Evolutionary conservation across 2,113 vertebrate species (phyloP).

Genomic region (Onychorhynchus coronatus): DNA sequence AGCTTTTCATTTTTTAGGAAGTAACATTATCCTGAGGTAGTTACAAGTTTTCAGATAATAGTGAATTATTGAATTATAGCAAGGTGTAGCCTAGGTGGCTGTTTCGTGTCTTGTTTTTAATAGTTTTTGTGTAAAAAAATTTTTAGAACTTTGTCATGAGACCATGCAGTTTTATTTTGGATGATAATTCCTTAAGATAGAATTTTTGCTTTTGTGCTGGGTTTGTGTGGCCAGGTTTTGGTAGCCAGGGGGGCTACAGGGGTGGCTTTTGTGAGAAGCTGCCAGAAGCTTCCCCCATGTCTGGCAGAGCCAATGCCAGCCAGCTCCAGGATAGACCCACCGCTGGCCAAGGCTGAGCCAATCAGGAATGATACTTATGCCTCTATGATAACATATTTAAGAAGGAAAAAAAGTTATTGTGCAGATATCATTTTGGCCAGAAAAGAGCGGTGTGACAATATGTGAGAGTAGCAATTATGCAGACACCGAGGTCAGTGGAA

Average conservation of each 20-base stretch:
- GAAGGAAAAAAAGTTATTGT: neutral
- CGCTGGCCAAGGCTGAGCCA: neutral
- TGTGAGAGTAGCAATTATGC: rapidly evolving
- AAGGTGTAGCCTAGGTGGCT: neutral
- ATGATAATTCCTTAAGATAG: neutral
- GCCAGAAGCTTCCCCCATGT: neutral
- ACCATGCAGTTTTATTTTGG: neutral
- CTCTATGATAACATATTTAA: neutral
- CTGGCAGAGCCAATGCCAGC: neutral
- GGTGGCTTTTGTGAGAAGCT: neutral
- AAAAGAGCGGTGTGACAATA: neutral
- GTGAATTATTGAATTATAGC: neutral
- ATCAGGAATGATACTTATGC: rapidly evolving
- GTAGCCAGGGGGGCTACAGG: neutral
- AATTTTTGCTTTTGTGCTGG: neutral
- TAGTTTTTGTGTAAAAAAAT: neutral
- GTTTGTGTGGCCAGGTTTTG: neutral
- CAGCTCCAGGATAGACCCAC: rapidly evolving
- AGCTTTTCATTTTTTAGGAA: neutral
- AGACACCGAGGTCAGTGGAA: neutral
- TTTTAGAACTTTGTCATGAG: neutral
- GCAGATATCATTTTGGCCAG: neutral
- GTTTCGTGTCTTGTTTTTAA: neutral
- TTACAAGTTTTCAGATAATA: neutral
- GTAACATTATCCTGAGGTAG: neutral